A percentile compares a stretch with the other conserved stretches of the same genome.
Evolutionary conservation across 1,140 invertebrate species (phyloP).

Genomic region (Antheraea pernyi): DNA sequence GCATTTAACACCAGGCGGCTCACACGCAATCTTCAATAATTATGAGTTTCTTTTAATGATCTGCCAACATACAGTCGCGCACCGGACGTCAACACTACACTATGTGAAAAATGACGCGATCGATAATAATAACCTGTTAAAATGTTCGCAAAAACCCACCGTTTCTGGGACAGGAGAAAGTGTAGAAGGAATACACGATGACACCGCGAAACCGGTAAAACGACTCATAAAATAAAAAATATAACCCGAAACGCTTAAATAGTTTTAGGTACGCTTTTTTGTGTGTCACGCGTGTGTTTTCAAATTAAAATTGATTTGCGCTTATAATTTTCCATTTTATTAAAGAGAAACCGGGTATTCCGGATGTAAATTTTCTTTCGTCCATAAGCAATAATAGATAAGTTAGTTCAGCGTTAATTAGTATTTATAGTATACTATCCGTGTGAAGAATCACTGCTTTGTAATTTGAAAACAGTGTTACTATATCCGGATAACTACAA

Average conservation of each 20-base stretch:
- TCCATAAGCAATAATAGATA: conserved; percentile 66
- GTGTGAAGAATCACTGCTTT: neutral
- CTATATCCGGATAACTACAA: neutral
- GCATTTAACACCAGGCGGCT: neutral
- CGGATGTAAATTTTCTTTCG: conserved; percentile 24
- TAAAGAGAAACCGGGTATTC: conserved; percentile 18
- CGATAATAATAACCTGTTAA: neutral
- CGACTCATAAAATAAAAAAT: conserved; percentile 44
- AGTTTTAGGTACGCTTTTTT: conserved; percentile 53
- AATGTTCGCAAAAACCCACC: neutral
- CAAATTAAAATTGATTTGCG: conserved; percentile 18
- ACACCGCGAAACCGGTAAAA: conserved; percentile 44
- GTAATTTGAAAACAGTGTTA: neutral
- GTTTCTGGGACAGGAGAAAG: conserved; percentile 65
- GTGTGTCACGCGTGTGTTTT: conserved; percentile 38
- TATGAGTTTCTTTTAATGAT: neutral
- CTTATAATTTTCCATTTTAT: neutral
- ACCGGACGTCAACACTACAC: neutral
- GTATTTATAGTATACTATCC: conserved; percentile 12
- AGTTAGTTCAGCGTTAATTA: conserved; percentile 25
- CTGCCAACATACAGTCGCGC: neutral
- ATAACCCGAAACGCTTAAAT: conserved; percentile 29
- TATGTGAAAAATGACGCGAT: neutral
- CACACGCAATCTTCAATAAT: neutral
- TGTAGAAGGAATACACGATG: conserved; percentile 63